Evolutionary conservation across 2,888 invertebrate species (phyloP), one percentile per base, ranked within the genome.

Genomic region (Liposcelis brunnea): DNA sequence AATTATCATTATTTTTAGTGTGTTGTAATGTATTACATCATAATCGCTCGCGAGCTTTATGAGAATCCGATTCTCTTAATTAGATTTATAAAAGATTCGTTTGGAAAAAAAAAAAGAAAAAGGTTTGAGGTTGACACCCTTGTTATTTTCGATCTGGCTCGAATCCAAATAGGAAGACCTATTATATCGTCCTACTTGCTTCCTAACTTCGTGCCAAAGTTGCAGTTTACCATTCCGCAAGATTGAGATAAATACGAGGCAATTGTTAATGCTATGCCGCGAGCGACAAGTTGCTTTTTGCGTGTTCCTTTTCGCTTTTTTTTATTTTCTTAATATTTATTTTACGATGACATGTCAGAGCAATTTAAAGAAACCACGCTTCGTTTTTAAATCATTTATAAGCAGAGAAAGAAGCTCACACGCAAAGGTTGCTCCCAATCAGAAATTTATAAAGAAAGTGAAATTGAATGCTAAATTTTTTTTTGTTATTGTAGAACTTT

Each of bases 401-500:
- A 26, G 4, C 8, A 8, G 14, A 2, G 21, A 18, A 18, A 42
- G 19, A 10, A 37, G 12, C n/a, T 42, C 8, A 26, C 26, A 26
- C 26, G 26, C 26, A 26, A 26, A 8, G 26, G 26, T 6, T 26
- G 26, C 4, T 26, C 5, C 26, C 5, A 26, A 26, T n/a, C n/a
- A n/a, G n/a, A 26, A 26, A 26, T 8, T 26, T 6, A 6, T 26
- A 6, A 4, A 4, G 26, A 26, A 26, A 26, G 26, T 26, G 26
- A 26, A 26, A 26, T 26, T 26, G 14, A 45, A 6, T 16, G 3
- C 11, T 5, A 26, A 6, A 11, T 14, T 15, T 26, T 46, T 21
- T 42, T 38, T 51, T 52, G 49, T 56, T 60, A 53, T 66, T 62
- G 12, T 70, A 91, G 95, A 95, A 69, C 72, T 93, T 58, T 97